Evolutionary conservation across 2,888 invertebrate genomes (phyloP).

Genomic region (Kryphioiulus occultus): DNA sequence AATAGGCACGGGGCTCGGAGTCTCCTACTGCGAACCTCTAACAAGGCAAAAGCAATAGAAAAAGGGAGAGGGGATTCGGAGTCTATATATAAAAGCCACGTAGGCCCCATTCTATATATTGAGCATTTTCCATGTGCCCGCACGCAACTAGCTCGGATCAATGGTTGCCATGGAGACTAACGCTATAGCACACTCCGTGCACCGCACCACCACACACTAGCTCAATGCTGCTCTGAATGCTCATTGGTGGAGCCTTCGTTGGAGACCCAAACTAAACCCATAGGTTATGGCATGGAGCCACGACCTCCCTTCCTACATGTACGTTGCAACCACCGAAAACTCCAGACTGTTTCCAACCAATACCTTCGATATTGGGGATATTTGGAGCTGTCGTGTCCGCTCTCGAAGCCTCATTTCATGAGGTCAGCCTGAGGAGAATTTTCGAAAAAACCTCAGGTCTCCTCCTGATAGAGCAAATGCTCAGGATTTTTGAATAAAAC

Average conservation of each 20-base stretch:
- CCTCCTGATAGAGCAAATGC: no score
- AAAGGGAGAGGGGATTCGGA: constrained; percentile 36
- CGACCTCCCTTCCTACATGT: constrained; percentile 16
- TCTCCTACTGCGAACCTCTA: constrained; percentile 24
- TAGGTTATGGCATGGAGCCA: not conserved
- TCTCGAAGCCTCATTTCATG: no score
- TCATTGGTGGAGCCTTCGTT: not conserved
- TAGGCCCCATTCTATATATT: constrained; percentile 7
- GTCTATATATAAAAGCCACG: constrained; percentile 42
- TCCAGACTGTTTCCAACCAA: not conserved
- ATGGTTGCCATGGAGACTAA: constrained; percentile 49
- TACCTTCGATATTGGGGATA: not conserved
- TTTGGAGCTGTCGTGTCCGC: not conserved
- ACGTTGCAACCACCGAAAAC: no score
- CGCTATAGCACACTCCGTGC: constrained; percentile 33
- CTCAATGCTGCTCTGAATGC: not conserved
- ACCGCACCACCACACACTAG: constrained; percentile 4
- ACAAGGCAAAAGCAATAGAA: constrained; percentile 26
- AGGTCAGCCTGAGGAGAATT: not conserved
- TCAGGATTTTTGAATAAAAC: no score
- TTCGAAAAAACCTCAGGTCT: no score
- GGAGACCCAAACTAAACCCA: not conserved
- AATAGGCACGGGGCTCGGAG: not conserved
- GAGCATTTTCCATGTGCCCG: constrained; percentile 41
- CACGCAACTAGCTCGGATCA: constrained; percentile 41